Base-by-base conservation (phyloP, 2,113 vertebrate species). In the Prolemur simus region DNA sequence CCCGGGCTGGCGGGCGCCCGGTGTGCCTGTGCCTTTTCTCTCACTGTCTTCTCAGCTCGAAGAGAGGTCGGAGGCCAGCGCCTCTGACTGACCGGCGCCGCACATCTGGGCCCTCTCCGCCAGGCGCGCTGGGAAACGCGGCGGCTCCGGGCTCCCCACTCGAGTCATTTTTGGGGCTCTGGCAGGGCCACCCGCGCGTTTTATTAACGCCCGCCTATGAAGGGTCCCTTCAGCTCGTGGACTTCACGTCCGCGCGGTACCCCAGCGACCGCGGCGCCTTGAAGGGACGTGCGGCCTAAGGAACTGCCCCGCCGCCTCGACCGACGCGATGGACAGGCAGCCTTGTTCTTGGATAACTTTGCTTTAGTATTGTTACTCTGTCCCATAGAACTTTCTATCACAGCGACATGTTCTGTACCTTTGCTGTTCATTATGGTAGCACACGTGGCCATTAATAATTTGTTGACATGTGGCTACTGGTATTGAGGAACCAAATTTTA, bases 41-140 rank as follows among this genome's bases (percentile, higher is more conserved):
- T 13, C 0, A 45, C 69, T 4, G 88, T 15, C 37, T 71, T 49
- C 34, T 54, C 29, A 8, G 74, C 52, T 89, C 34, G 25, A 56
- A 5, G 52, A 77, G 54, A 91, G 92, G 96, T 98, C 94, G 52
- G 84, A 95, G 94, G 96, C 92, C 95, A 84, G 45, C 15, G 74
- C 80, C 68, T 89, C 68, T 74, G 89, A 76, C 66, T 58, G 29
- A 83, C 78, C 2, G 56, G 89, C 68, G 56, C 89, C 25, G 94
- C 64, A 49, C 49, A 14, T 49, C 37, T 37, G 56, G 96, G 94
- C 94, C 87, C 63, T 83, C 34, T n/a, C 32, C 1, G 34, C 49
- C 49, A 2, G 84, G 66, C 11, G 42, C 80, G 56, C 60, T 18
- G 0, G 29, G 47, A 94, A 76, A 54, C 71, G 71, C 88, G 71